Evolutionary conservation across 1,140 invertebrate species (phyloP), one percentile per base, ranked within the genome.

Genomic region (Cheumatopsyche charites): DNA sequence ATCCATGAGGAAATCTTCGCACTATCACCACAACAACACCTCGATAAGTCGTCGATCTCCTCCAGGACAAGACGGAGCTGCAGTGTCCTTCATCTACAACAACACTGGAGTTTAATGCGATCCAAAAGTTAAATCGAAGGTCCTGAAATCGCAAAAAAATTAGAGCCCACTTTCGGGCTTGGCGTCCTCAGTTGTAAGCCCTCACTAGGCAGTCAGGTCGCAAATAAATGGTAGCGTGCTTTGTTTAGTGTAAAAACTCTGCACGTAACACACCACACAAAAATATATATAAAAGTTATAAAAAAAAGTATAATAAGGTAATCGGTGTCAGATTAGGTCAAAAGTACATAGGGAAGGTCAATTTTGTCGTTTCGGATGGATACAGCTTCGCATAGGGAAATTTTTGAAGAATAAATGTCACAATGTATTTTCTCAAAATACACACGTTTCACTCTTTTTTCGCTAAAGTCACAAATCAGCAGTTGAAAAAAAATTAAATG

Each of bases 1-100:
- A 0, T 92, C 90, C 73, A 92, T 91, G 78, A 85, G 91, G 69
- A 92, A 92, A 77, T 92, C 91, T n/a, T 93, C 91, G 41, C 91
- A 92, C 75, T 93, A 93, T 80, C 88, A 90, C 65, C 89, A 90
- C 72, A 87, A 88, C 71, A 87, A 89, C 63, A 84, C 87, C 19
- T 88, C 87, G 23, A 87, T 88, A 73, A 88, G 86, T 70, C 84
- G 88, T 45, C 82, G 88, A 17, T 86, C 88, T 13, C 86, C 88
- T 69, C 85, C 88, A 2, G 84, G 89, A 62, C 84, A 88, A 71
- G 89, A 91, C 78, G 88, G 89, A 71, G 86, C 86, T 66, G 90
- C 90, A 45, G 90, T 92, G 0, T 91, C 91, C 0, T 92, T 92
- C 79, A 92, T 92, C 72, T 92, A 82, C 76, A 85, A 83, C 75